Evolutionary conservation across 2,113 vertebrate genomes (phyloP), one percentile per base, ranked within the genome.

Genomic region (Anas platyrhynchos): DNA sequence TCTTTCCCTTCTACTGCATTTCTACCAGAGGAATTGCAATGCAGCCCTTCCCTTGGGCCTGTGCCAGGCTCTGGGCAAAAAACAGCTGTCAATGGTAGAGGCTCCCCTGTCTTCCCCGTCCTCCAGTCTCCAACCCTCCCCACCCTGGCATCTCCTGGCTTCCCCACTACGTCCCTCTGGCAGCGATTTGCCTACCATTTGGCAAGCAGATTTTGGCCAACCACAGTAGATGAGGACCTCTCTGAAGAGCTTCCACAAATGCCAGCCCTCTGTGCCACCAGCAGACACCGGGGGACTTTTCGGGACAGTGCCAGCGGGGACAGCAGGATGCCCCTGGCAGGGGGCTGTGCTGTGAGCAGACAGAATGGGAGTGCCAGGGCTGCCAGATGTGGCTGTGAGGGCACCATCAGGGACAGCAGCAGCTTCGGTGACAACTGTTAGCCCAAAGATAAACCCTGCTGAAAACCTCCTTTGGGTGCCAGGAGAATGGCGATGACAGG

Each of bases 1-100:
- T 41, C 38, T 71, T 79, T 72, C 25, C 31, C 16, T 87, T 67
- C 54, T 66, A 31, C 52, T 58, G 54, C 15, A 46, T 67, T 91
- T 67, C 67, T 52, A 25, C 29, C 10, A 13, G 32, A 89, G 34
- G 21, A 89, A 54, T 67, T 58, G 36, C 72, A 67, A 46, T 22
- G 32, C 22, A 23, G 2, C 36, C 26, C 22, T 86, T n/a, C n/a
- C 43, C 6, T 1, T 10, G 4, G 0, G 7, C 12, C 13, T 32
- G n/a, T n/a, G 23, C 16, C 17, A 31, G 2, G 3, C 59, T 62
- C 36, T 44, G 29, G 41, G 32, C 16, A 54, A 65, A 54, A 65
- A 58, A 14, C 0, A 0, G 9, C 63, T 46, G 32, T 29, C 58
- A 27, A 13, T 12, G 26, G 4, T 32, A 66, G 63, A 66, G 46